These are phyloP conservation scores for Omphaloscelis lunosa DNA, from an alignment of 2,888 invertebrate species.

Conservation along the genomic window DNA sequence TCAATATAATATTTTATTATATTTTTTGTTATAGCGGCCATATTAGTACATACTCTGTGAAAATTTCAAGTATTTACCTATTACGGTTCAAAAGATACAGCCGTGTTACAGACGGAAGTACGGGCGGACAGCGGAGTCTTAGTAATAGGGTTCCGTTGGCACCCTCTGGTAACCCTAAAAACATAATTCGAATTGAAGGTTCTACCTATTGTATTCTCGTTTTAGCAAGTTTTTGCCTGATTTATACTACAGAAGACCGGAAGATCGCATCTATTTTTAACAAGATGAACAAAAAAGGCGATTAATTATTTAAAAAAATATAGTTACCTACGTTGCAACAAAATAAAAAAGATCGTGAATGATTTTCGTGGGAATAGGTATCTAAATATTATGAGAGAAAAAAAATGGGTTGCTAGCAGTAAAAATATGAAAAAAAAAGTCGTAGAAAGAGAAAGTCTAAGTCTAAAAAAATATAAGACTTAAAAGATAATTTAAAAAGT, in stretches of 20 bases:
- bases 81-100: not conserved
- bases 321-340: too few species aligned
- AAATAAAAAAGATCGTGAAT: slow-evolving; percentile 3
- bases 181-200: not conserved
- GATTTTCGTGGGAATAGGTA: too few species aligned
- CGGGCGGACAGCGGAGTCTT: not conserved
- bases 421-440: too few species aligned
- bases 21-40: not conserved
- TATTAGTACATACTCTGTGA: not conserved
- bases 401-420: too few species aligned
- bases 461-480: too few species aligned
- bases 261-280: not conserved
- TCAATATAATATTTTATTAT: too few species aligned
- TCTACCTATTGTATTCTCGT: not conserved
- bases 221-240: not conserved
- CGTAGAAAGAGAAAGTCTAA: too few species aligned
- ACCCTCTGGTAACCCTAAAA: not conserved
- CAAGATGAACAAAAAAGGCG: not conserved
- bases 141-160: not conserved
- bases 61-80: not conserved
- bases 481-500: too few species aligned
- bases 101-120: too few species aligned
- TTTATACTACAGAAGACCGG: not conserved
- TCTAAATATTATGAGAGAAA: too few species aligned
- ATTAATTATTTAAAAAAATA: not conserved